Percentiles rank a stretch among this genome's conserved stretches.
phyloP scores from a whole-genome alignment of 2,888 invertebrate genomes.

The Unio delphinus region DNA sequence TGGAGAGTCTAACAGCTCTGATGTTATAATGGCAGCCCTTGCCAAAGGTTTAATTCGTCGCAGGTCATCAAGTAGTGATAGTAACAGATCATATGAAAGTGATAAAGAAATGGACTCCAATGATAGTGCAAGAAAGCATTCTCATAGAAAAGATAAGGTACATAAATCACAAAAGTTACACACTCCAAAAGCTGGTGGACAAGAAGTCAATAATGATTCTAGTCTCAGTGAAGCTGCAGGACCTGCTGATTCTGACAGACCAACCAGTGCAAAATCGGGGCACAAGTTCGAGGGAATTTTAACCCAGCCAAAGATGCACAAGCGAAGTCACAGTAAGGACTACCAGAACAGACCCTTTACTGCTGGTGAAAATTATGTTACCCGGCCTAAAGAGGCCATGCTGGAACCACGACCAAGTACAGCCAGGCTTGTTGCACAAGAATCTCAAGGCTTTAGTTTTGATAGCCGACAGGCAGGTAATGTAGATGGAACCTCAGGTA shows the following conservation, averaged over 20 bases:
- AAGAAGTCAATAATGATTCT: slow-evolving; percentile 23
- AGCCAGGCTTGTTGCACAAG: slow-evolving; percentile 25
- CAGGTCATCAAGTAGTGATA: slow-evolving; percentile 44
- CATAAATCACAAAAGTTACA: slow-evolving; percentile 24
- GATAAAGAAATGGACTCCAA: slow-evolving; percentile 51
- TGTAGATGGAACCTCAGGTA: slow-evolving; percentile 8
- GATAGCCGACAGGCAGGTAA: slow-evolving; percentile 21
- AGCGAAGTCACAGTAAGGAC: slow-evolving; percentile 42
- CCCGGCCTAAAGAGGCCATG: slow-evolving; percentile 30
- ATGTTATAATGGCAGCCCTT: slow-evolving; percentile 58
- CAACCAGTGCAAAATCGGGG: slow-evolving; percentile 30
- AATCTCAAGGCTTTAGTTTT: slow-evolving; percentile 38
- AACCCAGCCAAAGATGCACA: slow-evolving; percentile 50
- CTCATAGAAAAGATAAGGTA: slow-evolving; percentile 32
- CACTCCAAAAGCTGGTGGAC: slow-evolving; percentile 28
- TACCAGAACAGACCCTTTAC: slow-evolving; percentile 19
- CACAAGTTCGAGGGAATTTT: slow-evolving; percentile 40
- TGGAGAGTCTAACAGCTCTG: slow-evolving; percentile 65
- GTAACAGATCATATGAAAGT: slow-evolving; percentile 50
- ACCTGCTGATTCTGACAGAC: slow-evolving; percentile 19
- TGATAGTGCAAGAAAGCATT: slow-evolving; percentile 42
- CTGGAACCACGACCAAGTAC: slow-evolving; percentile 25
- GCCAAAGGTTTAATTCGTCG: slow-evolving; percentile 35
- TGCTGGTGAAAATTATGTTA: slow-evolving; percentile 18
- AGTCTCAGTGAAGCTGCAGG: slow-evolving; percentile 26